Evolutionary conservation across 2,888 invertebrate species (phyloP).

Genomic region (Plebejus argus): DNA sequence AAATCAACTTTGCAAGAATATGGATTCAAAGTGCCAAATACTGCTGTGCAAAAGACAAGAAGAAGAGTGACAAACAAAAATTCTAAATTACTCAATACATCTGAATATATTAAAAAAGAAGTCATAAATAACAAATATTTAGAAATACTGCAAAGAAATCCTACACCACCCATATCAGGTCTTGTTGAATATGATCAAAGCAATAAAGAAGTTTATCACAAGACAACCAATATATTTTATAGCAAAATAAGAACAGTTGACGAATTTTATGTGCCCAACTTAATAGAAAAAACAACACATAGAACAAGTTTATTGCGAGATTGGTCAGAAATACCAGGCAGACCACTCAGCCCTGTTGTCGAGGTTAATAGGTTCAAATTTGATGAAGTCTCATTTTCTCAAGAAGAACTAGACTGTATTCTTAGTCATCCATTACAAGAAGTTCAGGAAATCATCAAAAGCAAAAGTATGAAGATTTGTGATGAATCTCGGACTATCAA

Average conservation of each 20-base stretch:
- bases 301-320: slow-evolving; percentile 76
- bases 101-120: slow-evolving; percentile 58
- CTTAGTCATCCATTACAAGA: slow-evolving; percentile 60
- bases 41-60: slow-evolving; percentile 51
- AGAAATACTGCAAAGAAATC: slow-evolving; percentile 50
- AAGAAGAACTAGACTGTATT: slow-evolving; percentile 62
- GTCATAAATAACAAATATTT: slow-evolving; percentile 61
- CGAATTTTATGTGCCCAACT: slow-evolving; percentile 69
- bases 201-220: slow-evolving; percentile 49
- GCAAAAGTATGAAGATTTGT: slow-evolving; percentile 35
- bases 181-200: slow-evolving; percentile 36
- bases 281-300: slow-evolving; percentile 65
- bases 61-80: slow-evolving; percentile 53
- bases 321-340: slow-evolving; percentile 83
- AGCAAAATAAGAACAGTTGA: slow-evolving; percentile 52
- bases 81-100: slow-evolving; percentile 57
- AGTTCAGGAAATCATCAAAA: slow-evolving; percentile 52
- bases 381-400: slow-evolving; percentile 58
- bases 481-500: slow-evolving; percentile 19
- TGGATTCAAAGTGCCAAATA: slow-evolving; percentile 78
- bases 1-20: slow-evolving; percentile 81
- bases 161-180: slow-evolving; percentile 28
- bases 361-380: slow-evolving; percentile 51
- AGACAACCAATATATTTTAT: slow-evolving; percentile 58
- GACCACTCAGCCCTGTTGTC: slow-evolving; percentile 78